phyloP scores from a whole-genome alignment of 2,797 vertebrate genomes.

The Podarcis siculus region DNA sequence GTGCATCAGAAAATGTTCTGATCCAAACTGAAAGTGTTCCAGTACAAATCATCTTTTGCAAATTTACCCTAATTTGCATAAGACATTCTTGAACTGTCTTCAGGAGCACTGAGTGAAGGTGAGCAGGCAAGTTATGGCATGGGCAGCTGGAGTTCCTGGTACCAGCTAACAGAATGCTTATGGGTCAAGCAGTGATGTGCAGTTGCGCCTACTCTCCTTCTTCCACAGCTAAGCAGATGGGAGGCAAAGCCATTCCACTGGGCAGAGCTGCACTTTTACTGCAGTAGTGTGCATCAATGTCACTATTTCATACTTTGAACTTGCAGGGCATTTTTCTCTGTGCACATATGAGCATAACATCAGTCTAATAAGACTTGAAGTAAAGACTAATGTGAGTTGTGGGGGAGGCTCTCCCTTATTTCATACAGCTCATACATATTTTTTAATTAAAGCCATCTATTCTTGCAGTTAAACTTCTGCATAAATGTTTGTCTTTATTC shows the following conservation, averaged over 20 bases:
- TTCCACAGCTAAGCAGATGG: background rate
- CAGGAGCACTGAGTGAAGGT: background rate
- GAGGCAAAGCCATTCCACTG: background rate
- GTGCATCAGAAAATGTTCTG: too few relatives aligned
- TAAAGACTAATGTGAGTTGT: background rate
- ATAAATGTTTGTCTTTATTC: background rate
- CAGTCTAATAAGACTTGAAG: background rate
- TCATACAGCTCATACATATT: background rate
- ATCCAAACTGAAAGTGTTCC: too few relatives aligned
- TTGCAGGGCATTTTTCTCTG: background rate
- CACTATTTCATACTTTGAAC: background rate
- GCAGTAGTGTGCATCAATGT: background rate
- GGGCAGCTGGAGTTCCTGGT: background rate
- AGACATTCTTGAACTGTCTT: too few relatives aligned
- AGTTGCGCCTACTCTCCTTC: background rate
- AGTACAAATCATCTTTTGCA: too few relatives aligned
- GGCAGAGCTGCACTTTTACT: background rate
- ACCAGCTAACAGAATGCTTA: background rate
- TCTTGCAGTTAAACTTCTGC: background rate
- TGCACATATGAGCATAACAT: background rate
- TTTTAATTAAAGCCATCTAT: background rate
- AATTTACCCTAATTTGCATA: too few relatives aligned
- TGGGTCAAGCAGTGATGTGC: background rate
- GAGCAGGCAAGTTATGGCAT: background rate
- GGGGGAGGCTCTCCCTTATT: background rate